Evolutionary conservation across 2,113 vertebrate genomes (phyloP).

Genomic region (Vulpes lagopus): DNA sequence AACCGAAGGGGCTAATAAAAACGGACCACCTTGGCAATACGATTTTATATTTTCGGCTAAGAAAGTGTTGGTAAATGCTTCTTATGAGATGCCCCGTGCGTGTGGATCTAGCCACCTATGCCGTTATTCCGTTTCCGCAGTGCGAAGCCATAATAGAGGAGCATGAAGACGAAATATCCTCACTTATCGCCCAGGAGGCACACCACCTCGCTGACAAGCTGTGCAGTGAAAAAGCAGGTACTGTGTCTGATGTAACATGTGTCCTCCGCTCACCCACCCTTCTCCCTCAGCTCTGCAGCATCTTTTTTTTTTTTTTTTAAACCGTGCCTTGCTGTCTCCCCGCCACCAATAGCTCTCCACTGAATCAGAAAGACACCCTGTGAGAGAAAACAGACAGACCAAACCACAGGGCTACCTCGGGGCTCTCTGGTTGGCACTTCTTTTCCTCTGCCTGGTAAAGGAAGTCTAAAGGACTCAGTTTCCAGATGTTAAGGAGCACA

Average conservation of each 20-base stretch:
- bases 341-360: neutral
- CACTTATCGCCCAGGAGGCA: conserved; percentile 89
- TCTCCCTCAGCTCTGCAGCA: conserved; percentile 2
- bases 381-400: neutral
- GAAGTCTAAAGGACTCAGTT: neutral
- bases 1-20: conserved; percentile 54
- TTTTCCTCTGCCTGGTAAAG: neutral
- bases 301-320: conserved; percentile 9
- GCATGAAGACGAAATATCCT: conserved; percentile 93
- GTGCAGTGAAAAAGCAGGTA: conserved; percentile 94
- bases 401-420: neutral
- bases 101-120: neutral
- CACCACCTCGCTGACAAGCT: conserved; percentile 90
- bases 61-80: conserved; percentile 12
- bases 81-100: neutral
- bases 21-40: neutral
- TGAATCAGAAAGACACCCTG: conserved; percentile 69
- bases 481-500: fast-evolving
- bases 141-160: conserved; percentile 92
- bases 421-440: neutral
- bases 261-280: conserved; percentile 74
- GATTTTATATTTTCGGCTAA: conserved; percentile 33
- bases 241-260: conserved; percentile 87
- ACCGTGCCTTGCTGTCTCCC: conserved; percentile 71
- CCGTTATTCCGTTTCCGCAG: conserved; percentile 83